Base-by-base conservation (phyloP, 2,888 invertebrate species). In the Paralinhomoeus sp. region DNA sequence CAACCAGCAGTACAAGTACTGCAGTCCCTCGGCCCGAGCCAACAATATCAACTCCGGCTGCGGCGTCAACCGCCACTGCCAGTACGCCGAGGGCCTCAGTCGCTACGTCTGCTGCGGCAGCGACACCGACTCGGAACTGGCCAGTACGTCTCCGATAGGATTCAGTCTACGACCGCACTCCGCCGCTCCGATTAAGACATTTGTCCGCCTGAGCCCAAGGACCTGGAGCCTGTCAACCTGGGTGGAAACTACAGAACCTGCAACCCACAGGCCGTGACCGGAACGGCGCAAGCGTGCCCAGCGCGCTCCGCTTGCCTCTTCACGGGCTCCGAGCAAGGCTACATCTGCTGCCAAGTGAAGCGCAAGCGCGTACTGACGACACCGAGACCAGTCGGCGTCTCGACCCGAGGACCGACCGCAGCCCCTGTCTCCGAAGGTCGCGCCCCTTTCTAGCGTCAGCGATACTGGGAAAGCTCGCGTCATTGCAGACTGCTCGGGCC, bases 21-120 rank as follows among this genome's bases (percentile, higher is more conserved):
- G 58, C 45, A 54, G 53, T 21, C 59, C 60, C 20, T 53, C 54
- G 2, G 58, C 58, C 2, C 54, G 56, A 17, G 50, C 55, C 45
- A 57, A 57, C 3, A 58, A 58, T 47, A 55, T 50, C 40, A 54
- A 57, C 43, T 12, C 2, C 2, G 57, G 57, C 20, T 58, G 58
- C 34, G 58, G 58, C 15, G 50, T 56, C 41, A 58, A 58, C 50
- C 43, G 57, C 38, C 57, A 57, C 36, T 58, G 58, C 42, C 57
- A 57, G 43, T 57, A 23, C 24, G 34, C 41, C 23, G 35, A 36
- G 2, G 17, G 13, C 3, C 17, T 41, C 2, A 23, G 17, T 5
- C 51, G 56, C 37, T 58, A 58, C 47, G 57, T 58, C 45, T 58
- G 58, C 40, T 58, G 58, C 43, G 59, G 57, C 17, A 47, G 58